Evolutionary conservation across 1,140 invertebrate genomes (phyloP).

Genomic region (Tetramorium alpestre): DNA sequence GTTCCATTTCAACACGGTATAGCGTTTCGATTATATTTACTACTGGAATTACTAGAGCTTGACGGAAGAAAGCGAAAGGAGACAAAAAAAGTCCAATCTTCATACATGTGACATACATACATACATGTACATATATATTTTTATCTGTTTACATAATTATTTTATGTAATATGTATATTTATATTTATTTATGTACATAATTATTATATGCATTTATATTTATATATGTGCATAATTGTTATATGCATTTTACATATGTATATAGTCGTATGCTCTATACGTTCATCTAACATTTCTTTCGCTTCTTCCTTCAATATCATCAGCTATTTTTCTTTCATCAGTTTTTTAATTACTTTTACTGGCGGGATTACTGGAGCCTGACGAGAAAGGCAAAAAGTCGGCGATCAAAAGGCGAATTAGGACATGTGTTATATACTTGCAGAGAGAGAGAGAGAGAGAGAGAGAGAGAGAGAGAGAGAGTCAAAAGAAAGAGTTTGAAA

Average conservation of each 20-base stretch:
- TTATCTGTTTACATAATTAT: not conserved
- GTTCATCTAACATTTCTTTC: not conserved
- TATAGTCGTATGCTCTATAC: not conserved
- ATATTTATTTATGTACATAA: not conserved
- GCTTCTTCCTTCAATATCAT: not conserved
- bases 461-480: not conserved
- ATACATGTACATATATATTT: not conserved
- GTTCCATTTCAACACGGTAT: not conserved
- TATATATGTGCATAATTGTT: not conserved
- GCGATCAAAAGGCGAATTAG: not conserved
- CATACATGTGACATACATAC: not conserved
- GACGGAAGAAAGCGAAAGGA: conserved; percentile 20
- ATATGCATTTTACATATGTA: not conserved
- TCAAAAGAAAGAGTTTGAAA: not conserved
- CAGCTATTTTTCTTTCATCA: not conserved
- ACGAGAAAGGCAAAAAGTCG: conserved; percentile 19
- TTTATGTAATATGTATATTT: not conserved
- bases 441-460: not conserved
- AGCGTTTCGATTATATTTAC: conserved; percentile 16
- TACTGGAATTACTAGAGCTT: conserved; percentile 50
- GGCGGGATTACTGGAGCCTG: conserved; percentile 33
- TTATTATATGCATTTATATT: not conserved
- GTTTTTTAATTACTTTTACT: conserved; percentile 11
- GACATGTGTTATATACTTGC: not conserved
- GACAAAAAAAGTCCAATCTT: conserved; percentile 28